Evolutionary conservation across 2,113 vertebrate species (phyloP), one percentile per base, ranked within the genome.

Genomic region (Machaerirhynchus nigripectus): DNA sequence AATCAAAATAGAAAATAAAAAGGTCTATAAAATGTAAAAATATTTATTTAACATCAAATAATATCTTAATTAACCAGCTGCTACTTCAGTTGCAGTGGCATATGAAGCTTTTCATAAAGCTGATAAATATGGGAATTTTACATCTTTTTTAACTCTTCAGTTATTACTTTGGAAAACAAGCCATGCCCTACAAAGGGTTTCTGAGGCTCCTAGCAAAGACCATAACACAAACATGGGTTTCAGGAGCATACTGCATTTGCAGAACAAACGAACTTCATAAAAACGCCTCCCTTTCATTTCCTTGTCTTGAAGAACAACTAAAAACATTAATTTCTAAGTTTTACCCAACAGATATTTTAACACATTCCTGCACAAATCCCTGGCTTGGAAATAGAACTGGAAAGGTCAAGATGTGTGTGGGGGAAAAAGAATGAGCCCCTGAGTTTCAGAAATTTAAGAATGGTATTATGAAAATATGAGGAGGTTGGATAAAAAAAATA

Each of bases 241-340:
- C 64, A 84, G 42, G 4, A 79, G 10, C 7, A 20, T 20, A 61
- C 2, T 42, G 2, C 7, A 11, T 47, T 55, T 53, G 26, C 1
- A 77, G 42, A 74, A 65, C 31, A 2, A 89, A 57, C 0, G 0
- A 1, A 2, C 23, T 18, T 49, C 31, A 65, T 30, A 56, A 81
- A 70, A 82, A 50, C 37, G 4, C 12, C 26, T 68, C 15, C 30
- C 26, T 55, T 70, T 53, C 18, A 40, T 60, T 76, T 80, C 69
- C 35, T 57, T n/a, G 13, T 47, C 49, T 52, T n/a, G 31, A 77
- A 80, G 37, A 83, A 64, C 2, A 53, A 37, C 10, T 60, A 2
- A 84, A 87, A 81, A 0, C 7, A 28, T 50, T 50, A 12, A 67
- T 44, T 67, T 73, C 23, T 28, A 74, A 28, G 11, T 70, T 87